Base-by-base conservation (phyloP, 2,888 invertebrate genomes). In the Thalpophila matura region DNA sequence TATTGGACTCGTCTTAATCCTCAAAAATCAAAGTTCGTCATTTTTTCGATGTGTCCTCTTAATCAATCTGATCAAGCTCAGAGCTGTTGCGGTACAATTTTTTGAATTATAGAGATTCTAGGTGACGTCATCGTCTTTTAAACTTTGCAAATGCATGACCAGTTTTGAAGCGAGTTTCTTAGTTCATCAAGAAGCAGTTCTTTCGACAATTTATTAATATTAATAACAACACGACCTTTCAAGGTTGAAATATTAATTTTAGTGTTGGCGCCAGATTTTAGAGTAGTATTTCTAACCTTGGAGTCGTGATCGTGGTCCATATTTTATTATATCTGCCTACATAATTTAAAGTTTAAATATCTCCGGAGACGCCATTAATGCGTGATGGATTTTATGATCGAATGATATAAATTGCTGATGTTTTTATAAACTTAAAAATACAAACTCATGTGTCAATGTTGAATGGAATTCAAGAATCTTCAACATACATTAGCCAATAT, bases 231-330 rank as follows among this genome's bases (percentile, higher is more conserved):
- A 55, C 38, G 70, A 66, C 62, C 61, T 60, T 38, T 50, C 74
- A 76, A 78, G 77, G 77, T 65, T 46, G 24, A 20, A 2, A 54
- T n/a, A 59, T 59, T 37, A 54, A 70, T 57, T 51, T 47, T 46
- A 51, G 31, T n/a, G n/a, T 33, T 46, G 56, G 66, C 66, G 71
- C 50, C 63, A 63, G 60, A 63, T 74, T 77, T 60, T 46, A 42
- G 57, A 70, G 33, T 57, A 40, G 46, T 51, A 56, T 58, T 51
- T 42, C 27, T 64, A 56, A 73, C 77, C 75, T 75, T 75, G 73
- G 24, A 45, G 18, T n/a, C 26, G 35, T 42, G 18, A 40, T 46
- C 56, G 35, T 46, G 38, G 50, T 49, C 50, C 45, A 54, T 31
- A 47, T 74, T 55, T 49, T 56, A 33, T 40, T 45, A 45, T 31